Evolutionary conservation across 2,797 vertebrate genomes (phyloP).

Genomic region (Lacerta agilis): DNA sequence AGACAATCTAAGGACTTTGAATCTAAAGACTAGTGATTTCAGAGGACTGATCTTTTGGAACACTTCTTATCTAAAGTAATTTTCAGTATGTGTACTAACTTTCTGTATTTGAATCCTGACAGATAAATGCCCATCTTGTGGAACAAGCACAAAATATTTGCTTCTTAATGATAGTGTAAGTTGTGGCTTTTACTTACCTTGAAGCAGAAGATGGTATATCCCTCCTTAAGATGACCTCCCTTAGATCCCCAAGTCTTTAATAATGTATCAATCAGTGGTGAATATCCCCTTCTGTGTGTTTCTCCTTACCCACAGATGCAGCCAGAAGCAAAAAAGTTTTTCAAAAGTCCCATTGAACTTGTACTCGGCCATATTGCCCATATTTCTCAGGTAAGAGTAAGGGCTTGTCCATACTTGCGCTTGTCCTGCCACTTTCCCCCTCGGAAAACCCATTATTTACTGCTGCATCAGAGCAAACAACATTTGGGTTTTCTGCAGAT

Average conservation of each 20-base stretch:
- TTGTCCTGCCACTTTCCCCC: no score
- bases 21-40: neutral
- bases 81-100: neutral
- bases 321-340: conserved; percentile 86
- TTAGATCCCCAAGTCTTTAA: neutral
- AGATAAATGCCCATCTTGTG: conserved; percentile 87
- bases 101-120: conserved; percentile 13
- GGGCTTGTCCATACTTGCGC: neutral
- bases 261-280: neutral
- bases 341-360: conserved; percentile 84
- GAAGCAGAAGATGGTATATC: neutral
- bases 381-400: conserved; percentile 82
- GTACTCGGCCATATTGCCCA: conserved; percentile 81
- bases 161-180: conserved; percentile 86
- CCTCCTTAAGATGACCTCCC: no score
- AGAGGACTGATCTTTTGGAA: neutral
- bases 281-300: conserved; percentile 6
- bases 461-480: no score
- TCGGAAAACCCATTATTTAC: no score
- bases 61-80: neutral
- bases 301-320: conserved; percentile 80
- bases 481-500: no score
- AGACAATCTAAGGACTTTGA: neutral
- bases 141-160: conserved; percentile 83
- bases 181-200: conserved; percentile 9